Evolutionary conservation across 2,113 vertebrate genomes (phyloP).

Genomic region (Cynocephalus volans): DNA sequence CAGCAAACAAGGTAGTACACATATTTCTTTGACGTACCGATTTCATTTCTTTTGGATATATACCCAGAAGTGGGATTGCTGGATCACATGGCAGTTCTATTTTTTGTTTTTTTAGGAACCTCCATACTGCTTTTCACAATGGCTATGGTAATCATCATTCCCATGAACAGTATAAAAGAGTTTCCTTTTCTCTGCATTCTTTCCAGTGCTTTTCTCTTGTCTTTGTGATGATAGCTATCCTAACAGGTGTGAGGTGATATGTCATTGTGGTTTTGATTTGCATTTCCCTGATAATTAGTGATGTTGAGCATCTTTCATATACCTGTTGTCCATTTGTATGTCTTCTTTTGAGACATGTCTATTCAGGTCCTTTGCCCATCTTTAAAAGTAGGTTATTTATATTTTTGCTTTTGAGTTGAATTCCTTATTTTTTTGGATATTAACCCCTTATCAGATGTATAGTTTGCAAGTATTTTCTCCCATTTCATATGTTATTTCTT

Average conservation of each 20-base stretch:
- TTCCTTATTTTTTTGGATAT: neutral
- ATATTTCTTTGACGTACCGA: neutral
- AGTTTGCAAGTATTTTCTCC: neutral
- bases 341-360: neutral
- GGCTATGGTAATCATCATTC: neutral
- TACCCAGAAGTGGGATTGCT: neutral
- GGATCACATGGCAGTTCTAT: neutral
- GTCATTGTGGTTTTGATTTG: neutral
- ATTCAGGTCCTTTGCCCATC: neutral
- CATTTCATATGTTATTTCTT: neutral
- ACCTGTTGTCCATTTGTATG: neutral
- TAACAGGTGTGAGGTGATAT: neutral
- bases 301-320: neutral
- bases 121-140: neutral
- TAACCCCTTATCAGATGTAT: neutral
- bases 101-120: neutral
- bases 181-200: neutral
- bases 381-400: neutral
- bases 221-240: neutral
- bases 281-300: neutral
- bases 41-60: neutral
- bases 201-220: neutral
- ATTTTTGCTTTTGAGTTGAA: neutral
- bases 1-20: neutral
- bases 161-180: neutral